Evolutionary conservation across 2,113 vertebrate genomes (phyloP).

Genomic region (Willisornis vidua): DNA sequence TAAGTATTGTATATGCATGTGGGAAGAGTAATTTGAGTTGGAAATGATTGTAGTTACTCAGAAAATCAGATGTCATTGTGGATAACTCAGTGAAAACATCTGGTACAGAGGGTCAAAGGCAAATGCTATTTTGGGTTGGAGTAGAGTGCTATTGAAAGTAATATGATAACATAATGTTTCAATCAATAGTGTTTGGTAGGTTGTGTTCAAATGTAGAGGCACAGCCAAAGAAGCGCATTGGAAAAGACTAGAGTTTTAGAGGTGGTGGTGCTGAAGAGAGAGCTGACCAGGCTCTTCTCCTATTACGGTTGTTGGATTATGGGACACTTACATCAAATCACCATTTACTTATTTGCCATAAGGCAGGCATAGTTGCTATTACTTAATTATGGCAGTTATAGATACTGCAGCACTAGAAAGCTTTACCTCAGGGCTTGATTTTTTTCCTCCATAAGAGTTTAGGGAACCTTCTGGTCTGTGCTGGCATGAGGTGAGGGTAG

Average conservation of each 20-base stretch:
- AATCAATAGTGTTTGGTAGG: slow-evolving; percentile 11
- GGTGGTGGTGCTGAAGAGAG: neutral
- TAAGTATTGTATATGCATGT: neutral
- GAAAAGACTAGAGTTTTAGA: neutral
- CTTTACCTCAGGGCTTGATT: neutral
- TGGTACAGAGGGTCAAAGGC: slow-evolving; percentile 15
- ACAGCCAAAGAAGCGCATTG: neutral
- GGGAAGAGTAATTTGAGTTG: neutral
- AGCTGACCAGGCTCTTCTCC: fast-evolving
- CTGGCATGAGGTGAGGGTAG: neutral
- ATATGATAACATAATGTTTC: slow-evolving; percentile 26
- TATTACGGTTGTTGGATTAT: neutral
- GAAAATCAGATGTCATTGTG: slow-evolving; percentile 34
- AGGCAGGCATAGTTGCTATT: neutral
- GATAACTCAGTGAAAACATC: slow-evolving; percentile 30
- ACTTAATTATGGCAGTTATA: neutral
- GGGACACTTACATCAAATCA: neutral
- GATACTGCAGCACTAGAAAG: neutral
- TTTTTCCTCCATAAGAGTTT: neutral
- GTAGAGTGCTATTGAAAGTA: slow-evolving; percentile 10
- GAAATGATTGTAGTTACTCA: slow-evolving; percentile 18
- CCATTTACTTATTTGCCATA: neutral
- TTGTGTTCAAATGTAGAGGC: neutral
- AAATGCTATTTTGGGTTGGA: slow-evolving; percentile 21
- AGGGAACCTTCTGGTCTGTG: neutral